These are phyloP conservation scores for Eptesicus fuscus DNA, from an alignment of 2,113 vertebrate species.

Conservation along the genomic window DNA sequence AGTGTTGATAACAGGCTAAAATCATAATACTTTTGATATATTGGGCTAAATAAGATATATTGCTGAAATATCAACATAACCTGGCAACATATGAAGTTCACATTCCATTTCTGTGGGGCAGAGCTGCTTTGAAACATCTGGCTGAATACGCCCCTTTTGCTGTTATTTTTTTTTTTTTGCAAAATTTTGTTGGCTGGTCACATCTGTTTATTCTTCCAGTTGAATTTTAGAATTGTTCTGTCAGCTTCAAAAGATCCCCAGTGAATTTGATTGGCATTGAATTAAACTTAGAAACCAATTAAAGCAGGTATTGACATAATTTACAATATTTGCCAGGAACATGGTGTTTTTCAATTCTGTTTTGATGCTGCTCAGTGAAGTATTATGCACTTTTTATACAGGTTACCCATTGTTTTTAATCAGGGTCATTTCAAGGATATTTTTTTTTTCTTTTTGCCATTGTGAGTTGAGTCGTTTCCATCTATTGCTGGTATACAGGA, in stretches of 20 bases:
- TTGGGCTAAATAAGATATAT: neutral
- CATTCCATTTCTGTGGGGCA: neutral
- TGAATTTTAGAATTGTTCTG: conserved; percentile 61
- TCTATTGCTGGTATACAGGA: conserved; percentile 15
- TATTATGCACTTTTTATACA: neutral
- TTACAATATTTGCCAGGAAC: conserved; percentile 16
- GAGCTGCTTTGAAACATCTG: neutral
- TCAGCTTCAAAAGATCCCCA: conserved; percentile 57
- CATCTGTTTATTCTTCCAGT: conserved; percentile 60
- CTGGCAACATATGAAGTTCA: neutral
- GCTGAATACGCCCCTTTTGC: neutral
- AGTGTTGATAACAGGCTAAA: neutral
- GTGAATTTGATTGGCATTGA: conserved; percentile 51
- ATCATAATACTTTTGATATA: neutral
- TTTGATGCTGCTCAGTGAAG: neutral
- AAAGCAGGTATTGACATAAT: conserved; percentile 40
- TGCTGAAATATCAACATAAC: neutral
- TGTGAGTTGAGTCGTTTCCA: conserved; percentile 9
- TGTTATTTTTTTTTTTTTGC: neutral
- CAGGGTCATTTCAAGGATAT: conserved; percentile 39
- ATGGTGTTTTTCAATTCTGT: neutral
- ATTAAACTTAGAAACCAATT: conserved; percentile 58
- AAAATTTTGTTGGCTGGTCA: conserved; percentile 34
- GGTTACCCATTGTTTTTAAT: neutral
- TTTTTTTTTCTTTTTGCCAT: conserved; percentile 5